These are phyloP conservation scores for Gadopsis bispinosus DNA, from an alignment of 2,797 vertebrate species.

Conservation along the genomic window DNA sequence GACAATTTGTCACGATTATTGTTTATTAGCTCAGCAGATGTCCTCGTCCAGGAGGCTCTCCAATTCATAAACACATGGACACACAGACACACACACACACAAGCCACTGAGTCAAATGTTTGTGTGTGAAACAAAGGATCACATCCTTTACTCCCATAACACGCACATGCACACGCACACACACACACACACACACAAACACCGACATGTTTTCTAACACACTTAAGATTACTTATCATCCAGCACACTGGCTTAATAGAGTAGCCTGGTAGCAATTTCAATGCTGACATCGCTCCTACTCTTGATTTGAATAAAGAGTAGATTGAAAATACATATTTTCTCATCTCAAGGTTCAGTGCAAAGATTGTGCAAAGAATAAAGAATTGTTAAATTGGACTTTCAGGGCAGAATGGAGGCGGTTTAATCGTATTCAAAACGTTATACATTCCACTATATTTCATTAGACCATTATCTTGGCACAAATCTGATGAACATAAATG, in stretches of 20 bases:
- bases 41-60: conserved; percentile 79
- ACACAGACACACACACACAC: conserved; percentile 18
- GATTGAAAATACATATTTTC: conserved; percentile 55
- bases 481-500: conserved; percentile 54
- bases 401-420: conserved; percentile 45
- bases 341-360: conserved; percentile 64
- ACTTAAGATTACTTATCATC: conserved; percentile 39
- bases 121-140: conserved; percentile 12
- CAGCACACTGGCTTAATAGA: conserved; percentile 30
- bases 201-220: conserved; percentile 17
- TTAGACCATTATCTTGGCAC: conserved; percentile 36
- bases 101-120: conserved; percentile 15
- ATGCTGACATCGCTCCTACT: conserved; percentile 36
- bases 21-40: conserved; percentile 87
- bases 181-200: conserved; percentile 10
- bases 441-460: conserved; percentile 29
- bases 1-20: conserved; percentile 87
- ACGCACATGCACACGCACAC: conserved; percentile 20
- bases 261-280: conserved; percentile 33
- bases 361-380: conserved; percentile 55
- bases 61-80: conserved; percentile 57
- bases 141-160: not conserved
- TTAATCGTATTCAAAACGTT: conserved; percentile 55
- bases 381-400: conserved; percentile 52
- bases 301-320: conserved; percentile 56